phyloP scores from a whole-genome alignment of 2,888 invertebrate species.

The Xanthorhoe spadicearia region DNA sequence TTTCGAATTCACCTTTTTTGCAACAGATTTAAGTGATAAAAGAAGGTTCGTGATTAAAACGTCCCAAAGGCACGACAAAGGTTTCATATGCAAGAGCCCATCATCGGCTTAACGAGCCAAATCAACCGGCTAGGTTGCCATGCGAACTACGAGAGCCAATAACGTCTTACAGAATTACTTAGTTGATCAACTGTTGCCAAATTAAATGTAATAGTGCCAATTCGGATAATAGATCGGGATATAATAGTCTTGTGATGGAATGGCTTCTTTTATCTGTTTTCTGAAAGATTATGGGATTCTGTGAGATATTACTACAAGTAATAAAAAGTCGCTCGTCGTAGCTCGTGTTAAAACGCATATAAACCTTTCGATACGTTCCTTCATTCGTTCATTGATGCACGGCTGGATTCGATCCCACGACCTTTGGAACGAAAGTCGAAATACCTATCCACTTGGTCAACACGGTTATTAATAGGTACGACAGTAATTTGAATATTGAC shows the following conservation, averaged over 20 bases:
- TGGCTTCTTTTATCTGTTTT: neutral
- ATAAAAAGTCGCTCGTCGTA: too few relatives aligned
- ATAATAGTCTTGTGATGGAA: slow-evolving; percentile 7
- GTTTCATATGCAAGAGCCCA: slow-evolving; percentile 24
- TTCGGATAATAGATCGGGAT: slow-evolving; percentile 13
- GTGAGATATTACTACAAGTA: neutral
- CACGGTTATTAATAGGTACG: too few relatives aligned
- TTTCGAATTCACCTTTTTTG: neutral
- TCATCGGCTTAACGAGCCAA: slow-evolving; percentile 45
- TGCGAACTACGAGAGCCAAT: slow-evolving; percentile 48
- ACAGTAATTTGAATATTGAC: too few relatives aligned
- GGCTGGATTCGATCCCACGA: too few relatives aligned
- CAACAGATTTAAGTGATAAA: too few relatives aligned
- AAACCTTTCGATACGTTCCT: too few relatives aligned
- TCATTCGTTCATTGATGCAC: too few relatives aligned
- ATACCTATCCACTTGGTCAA: too few relatives aligned
- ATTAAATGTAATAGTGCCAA: slow-evolving; percentile 23
- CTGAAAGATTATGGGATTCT: neutral
- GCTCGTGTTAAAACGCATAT: too few relatives aligned
- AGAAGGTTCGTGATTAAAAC: neutral
- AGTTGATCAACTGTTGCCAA: slow-evolving; percentile 24
- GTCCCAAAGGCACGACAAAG: neutral
- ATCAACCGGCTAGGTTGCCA: slow-evolving; percentile 43
- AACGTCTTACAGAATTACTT: slow-evolving; percentile 50
- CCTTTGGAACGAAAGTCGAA: too few relatives aligned